phyloP scores from a whole-genome alignment of 2,113 vertebrate genomes.

The Desmodus rotundus region DNA sequence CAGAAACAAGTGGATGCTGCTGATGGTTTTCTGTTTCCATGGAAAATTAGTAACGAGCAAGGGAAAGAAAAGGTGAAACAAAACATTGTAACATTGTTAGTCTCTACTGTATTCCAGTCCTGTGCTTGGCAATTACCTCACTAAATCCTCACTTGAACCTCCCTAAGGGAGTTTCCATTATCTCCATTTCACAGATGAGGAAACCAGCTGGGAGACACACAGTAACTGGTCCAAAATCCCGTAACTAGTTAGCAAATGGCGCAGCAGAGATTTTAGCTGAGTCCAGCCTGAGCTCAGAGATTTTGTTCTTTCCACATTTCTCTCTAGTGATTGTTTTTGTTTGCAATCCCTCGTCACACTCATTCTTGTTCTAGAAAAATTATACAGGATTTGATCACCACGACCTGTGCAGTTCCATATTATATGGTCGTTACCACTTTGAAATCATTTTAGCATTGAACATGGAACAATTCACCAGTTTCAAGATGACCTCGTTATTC shows the following conservation, averaged over 20 bases:
- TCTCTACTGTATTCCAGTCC: background rate
- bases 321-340: background rate
- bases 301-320: background rate
- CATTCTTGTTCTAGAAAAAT: background rate
- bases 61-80: background rate
- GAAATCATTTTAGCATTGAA: background rate
- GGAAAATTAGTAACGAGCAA: conserved; percentile 3
- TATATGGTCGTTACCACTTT: background rate
- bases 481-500: background rate
- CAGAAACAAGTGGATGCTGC: background rate
- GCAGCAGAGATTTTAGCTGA: background rate
- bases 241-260: background rate
- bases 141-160: background rate
- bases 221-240: background rate
- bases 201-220: background rate
- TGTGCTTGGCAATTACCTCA: background rate
- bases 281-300: background rate
- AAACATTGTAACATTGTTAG: background rate
- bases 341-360: background rate
- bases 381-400: background rate
- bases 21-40: background rate
- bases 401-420: background rate
- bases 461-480: background rate
- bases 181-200: background rate
- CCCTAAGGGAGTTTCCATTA: background rate